Evolutionary conservation across 2,888 invertebrate species (phyloP), one percentile per base, ranked within the genome.

Genomic region (Barypeithes pellucidus): DNA sequence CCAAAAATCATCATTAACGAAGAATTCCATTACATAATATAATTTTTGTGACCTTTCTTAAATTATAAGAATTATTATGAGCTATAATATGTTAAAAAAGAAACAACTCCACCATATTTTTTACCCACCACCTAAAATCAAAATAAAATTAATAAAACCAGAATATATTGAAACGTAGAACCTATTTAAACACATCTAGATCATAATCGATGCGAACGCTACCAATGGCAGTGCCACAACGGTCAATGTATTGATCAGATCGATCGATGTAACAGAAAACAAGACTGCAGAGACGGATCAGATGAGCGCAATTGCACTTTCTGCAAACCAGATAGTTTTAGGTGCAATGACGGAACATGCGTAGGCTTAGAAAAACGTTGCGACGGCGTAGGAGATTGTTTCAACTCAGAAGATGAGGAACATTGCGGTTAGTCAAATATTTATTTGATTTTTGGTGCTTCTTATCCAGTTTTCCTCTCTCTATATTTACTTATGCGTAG

Each of bases 241-340:
- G 89, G 90, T 77, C 84, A 81, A 67, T 90, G 90, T 83, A 87
- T 90, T 78, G 85, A 86, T 77, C 83, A 82, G 68, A 84, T 80
- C 65, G 80, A 81, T 70, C 84, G 86, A 77, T 90, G 89, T 82
- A 89, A 92, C 84, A 86, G 88, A 80, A 86, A 86, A 78, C 88
- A 88, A 52, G 97, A 98, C 84, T 98, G 98, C 83, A 86, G 87
- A 0, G 95, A 95, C 82, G 89, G 90, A 39, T 91, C 92, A 54
- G 95, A 96, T 84, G 95, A 96, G 87, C 83, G 90, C 66, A 92
- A 92, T 79, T 95, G 95, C 86, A 88, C 93, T 73, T 82, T 84
- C 41, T 88, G 89, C 83, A 80, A 81, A 69, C 81, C 83, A 14
- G 89, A 89, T 75, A 86, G 90, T 82, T 91, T 88, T 84, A 86